phyloP scores from a whole-genome alignment of 2,113 vertebrate species.

The Scortum barcoo region DNA sequence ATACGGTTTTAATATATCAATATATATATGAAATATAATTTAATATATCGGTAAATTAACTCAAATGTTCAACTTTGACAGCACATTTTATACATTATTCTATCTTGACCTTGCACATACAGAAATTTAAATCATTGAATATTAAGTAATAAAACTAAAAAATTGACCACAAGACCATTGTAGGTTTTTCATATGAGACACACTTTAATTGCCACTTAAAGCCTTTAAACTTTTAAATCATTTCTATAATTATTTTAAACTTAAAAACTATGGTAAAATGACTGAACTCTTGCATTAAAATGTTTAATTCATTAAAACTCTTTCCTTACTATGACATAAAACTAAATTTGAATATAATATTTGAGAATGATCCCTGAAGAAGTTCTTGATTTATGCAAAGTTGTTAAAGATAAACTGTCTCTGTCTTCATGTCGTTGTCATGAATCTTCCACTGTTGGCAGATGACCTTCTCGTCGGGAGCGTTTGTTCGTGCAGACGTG shows the following conservation, averaged over 20 bases:
- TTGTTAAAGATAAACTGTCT: not conserved
- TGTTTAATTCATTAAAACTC: no score
- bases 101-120: no score
- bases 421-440: not conserved
- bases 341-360: no score
- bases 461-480: conserved; percentile 91
- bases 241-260: not conserved
- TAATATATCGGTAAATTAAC: not conserved
- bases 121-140: not conserved
- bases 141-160: not conserved
- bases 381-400: not conserved
- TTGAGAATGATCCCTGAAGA: not conserved
- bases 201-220: not conserved
- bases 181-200: not conserved
- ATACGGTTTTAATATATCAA: no score
- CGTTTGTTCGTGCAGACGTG: conserved; percentile 91
- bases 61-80: no score
- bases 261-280: not conserved
- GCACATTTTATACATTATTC: no score
- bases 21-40: no score
- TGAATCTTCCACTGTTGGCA: conserved; percentile 53
- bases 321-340: not conserved
- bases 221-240: not conserved
- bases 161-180: not conserved
- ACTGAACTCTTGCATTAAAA: not conserved